Percentiles rank a stretch among this genome's conserved stretches.
Conservation (phyloP, 2,113 vertebrate species). For the Dasyurus viverrinus region DNA sequence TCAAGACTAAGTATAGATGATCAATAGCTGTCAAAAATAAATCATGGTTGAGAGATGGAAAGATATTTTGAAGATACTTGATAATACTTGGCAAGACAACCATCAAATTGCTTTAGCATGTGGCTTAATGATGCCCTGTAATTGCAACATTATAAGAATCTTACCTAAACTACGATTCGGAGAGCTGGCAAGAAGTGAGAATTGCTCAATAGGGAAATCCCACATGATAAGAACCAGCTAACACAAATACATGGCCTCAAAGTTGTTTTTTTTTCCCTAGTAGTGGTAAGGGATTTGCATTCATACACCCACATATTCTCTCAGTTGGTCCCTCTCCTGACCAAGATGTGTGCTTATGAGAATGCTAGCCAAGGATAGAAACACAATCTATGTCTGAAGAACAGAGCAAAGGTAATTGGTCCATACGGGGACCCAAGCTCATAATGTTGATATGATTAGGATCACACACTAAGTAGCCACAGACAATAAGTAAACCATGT, state of each 20-base stretch:
- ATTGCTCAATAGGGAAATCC: conserved; percentile 66
- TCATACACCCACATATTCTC: conserved; percentile 46
- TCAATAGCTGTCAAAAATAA: conserved; percentile 38
- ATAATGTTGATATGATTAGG: neutral
- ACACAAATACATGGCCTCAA: conserved; percentile 65
- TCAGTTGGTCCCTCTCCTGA: conserved; percentile 28
- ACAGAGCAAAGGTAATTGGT: neutral
- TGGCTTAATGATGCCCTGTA: conserved; percentile 9
- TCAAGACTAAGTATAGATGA: neutral
- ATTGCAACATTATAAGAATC: conserved; percentile 41
- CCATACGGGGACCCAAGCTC: neutral
- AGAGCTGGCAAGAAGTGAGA: conserved; percentile 51
- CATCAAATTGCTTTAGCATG: conserved; percentile 33
- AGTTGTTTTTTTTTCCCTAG: conserved; percentile 51
- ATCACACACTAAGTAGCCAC: neutral
- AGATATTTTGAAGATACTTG: conserved; percentile 40
- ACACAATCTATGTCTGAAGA: neutral
- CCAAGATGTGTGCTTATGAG: conserved; percentile 22
- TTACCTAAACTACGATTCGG: conserved; percentile 58
- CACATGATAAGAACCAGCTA: conserved; percentile 53
- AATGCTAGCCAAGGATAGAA: conserved; percentile 10
- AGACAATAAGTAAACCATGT: neutral
- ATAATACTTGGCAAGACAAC: conserved; percentile 27
- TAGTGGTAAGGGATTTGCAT: conserved; percentile 54
- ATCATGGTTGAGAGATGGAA: conserved; percentile 27